Base-by-base conservation (phyloP, 2,888 invertebrate species). In the Hybos culiciformis region DNA sequence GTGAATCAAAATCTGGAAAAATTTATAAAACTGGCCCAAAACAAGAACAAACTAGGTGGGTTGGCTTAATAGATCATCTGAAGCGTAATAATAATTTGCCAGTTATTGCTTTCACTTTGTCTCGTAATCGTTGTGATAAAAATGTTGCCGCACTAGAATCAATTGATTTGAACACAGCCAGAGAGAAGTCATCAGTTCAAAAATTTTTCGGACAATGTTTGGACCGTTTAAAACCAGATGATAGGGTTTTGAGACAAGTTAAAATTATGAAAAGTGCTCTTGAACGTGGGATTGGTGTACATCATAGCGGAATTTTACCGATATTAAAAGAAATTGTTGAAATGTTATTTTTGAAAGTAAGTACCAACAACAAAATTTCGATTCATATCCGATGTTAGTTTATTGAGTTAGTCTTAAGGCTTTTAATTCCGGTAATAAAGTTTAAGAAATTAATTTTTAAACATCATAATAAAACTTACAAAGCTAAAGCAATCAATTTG, bases 321-420 rank as follows among this genome's bases (percentile, higher is more conserved):
- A 84, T 99, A 54, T 74, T 99, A n/a, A 98, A 97, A 61, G 98
- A 99, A 73, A 91, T 97, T 41, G 96, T 98, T 0, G 98, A 99
- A 68, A 83, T 97, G 77, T 70, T 97, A 12, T 99, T 99, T 61
- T 90, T 14, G 5, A 29, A 29, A n/a, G n/a, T n/a, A n/a, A n/a
- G n/a, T n/a, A n/a, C n/a, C n/a, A n/a, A n/a, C n/a, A n/a, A n/a
- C n/a, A n/a, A n/a, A n/a, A n/a, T n/a, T n/a, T n/a, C n/a, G n/a
- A n/a, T n/a, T n/a, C n/a, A n/a, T n/a, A n/a, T n/a, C n/a, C n/a
- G n/a, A n/a, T n/a, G n/a, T n/a, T n/a, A n/a, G n/a, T n/a, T n/a
- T n/a, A n/a, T n/a, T n/a, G n/a, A n/a, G n/a, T n/a, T n/a, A n/a
- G n/a, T n/a, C n/a, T n/a, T n/a, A n/a, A n/a, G n/a, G n/a, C n/a